Percentiles rank a stretch among this genome's conserved stretches.
These are phyloP conservation scores for Amphimallon solstitiale DNA, from an alignment of 2,888 invertebrate species.

Conservation along the genomic window DNA sequence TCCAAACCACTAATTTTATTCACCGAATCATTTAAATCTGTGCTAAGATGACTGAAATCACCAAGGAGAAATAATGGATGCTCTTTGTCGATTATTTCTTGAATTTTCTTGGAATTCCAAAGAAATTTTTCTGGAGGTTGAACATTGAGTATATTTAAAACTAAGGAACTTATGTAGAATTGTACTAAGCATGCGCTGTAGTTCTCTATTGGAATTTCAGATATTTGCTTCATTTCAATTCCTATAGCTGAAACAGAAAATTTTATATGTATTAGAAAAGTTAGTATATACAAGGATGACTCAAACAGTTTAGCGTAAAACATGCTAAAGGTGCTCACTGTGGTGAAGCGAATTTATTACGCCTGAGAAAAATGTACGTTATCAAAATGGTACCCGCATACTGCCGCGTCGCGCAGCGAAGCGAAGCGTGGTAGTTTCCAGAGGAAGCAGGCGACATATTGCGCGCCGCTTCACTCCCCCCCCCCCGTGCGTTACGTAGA, in stretches of 20 bases:
- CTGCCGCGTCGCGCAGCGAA: too few species aligned
- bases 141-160: slow-evolving; percentile 41
- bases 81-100: slow-evolving; percentile 32
- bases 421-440: too few species aligned
- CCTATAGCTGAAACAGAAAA: slow-evolving; percentile 34
- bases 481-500: too few species aligned
- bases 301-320: too few species aligned
- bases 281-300: too few species aligned
- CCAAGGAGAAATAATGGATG: slow-evolving; percentile 33
- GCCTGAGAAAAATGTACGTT: too few species aligned
- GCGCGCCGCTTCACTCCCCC: too few species aligned
- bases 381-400: too few species aligned
- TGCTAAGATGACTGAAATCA: slow-evolving; percentile 34
- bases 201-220: slow-evolving; percentile 26
- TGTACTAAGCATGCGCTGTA: slow-evolving; percentile 32
- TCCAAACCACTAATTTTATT: slow-evolving; percentile 52
- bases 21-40: slow-evolving; percentile 25
- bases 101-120: slow-evolving; percentile 29
- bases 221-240: slow-evolving; percentile 27
- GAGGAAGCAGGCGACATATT: too few species aligned
- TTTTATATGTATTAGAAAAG: not conserved
- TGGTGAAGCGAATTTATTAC: too few species aligned
- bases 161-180: slow-evolving; percentile 31
- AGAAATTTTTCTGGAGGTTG: slow-evolving; percentile 39
- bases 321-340: too few species aligned